A percentile compares a stretch with the other conserved stretches of the same genome.
Evolutionary conservation across 1,140 invertebrate genomes (phyloP).

Genomic region (Spodoptera litura): DNA sequence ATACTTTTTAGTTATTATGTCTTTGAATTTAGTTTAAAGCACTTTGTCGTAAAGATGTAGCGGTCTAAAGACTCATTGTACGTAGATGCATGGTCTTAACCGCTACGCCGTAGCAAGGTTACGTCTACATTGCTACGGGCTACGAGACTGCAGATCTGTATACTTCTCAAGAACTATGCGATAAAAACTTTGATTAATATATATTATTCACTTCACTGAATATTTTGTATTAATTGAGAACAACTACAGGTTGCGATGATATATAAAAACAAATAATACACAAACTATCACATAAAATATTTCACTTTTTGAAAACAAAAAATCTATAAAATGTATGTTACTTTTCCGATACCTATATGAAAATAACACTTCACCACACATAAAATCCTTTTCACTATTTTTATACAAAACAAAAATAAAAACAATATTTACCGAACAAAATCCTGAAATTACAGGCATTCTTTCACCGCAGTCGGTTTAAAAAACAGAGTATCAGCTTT

Average conservation of each 20-base stretch:
- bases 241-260: no score
- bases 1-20: neutral
- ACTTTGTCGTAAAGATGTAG: neutral
- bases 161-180: no score
- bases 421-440: slow-evolving; percentile 12
- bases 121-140: slow-evolving; percentile 27
- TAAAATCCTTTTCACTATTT: neutral
- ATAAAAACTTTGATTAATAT: no score
- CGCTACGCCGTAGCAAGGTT: slow-evolving; percentile 35
- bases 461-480: slow-evolving; percentile 34
- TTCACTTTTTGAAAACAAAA: neutral
- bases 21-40: slow-evolving; percentile 30
- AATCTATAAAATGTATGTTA: no score
- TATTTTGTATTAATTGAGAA: no score
- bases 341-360: neutral
- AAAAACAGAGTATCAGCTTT: slow-evolving; percentile 7
- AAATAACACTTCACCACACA: neutral
- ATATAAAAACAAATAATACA: no score
- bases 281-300: neutral
- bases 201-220: no score
- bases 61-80: slow-evolving; percentile 1
- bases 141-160: neutral
- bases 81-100: slow-evolving; percentile 9
- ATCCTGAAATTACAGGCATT: slow-evolving; percentile 30
- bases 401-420: neutral